phyloP scores from a whole-genome alignment of 2,113 vertebrate species.

The Melospiza melodia region DNA sequence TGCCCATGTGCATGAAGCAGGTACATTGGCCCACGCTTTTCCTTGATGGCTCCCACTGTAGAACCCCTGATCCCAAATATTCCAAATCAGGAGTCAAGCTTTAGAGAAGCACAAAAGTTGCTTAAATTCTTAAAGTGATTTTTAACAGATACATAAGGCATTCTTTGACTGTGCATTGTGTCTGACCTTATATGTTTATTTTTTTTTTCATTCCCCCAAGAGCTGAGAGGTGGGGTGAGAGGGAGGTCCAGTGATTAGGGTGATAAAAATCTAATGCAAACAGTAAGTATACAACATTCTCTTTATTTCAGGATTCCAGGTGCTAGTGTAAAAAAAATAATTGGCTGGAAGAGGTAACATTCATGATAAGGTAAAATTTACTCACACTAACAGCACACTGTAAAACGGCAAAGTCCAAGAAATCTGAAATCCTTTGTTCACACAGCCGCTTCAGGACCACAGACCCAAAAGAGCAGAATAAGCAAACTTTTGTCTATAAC shows the following conservation, averaged over 20 bases:
- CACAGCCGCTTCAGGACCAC: rapidly evolving
- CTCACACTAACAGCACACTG: not conserved
- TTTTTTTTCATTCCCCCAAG: not conserved
- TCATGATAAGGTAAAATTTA: not conserved
- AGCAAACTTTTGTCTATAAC: not conserved
- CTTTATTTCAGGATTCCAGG: not conserved
- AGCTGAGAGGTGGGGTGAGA: not conserved
- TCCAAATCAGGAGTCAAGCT: not conserved
- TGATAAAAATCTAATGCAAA: not conserved
- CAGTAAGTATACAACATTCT: not conserved
- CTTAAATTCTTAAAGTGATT: not conserved
- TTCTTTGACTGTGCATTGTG: rapidly evolving
- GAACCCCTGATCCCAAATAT: not conserved
- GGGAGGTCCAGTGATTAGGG: not conserved
- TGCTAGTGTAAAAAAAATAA: not conserved
- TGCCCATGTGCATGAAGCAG: not conserved
- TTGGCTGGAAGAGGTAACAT: not conserved
- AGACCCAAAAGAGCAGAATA: not conserved
- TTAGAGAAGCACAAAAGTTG: not conserved
- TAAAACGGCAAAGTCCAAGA: not conserved
- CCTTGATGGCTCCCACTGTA: not conserved
- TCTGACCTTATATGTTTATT: not conserved
- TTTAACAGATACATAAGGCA: not conserved
- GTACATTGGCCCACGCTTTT: not conserved
- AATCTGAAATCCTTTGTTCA: not conserved